phyloP scores from a whole-genome alignment of 1,140 invertebrate species.

The Galleria mellonella region DNA sequence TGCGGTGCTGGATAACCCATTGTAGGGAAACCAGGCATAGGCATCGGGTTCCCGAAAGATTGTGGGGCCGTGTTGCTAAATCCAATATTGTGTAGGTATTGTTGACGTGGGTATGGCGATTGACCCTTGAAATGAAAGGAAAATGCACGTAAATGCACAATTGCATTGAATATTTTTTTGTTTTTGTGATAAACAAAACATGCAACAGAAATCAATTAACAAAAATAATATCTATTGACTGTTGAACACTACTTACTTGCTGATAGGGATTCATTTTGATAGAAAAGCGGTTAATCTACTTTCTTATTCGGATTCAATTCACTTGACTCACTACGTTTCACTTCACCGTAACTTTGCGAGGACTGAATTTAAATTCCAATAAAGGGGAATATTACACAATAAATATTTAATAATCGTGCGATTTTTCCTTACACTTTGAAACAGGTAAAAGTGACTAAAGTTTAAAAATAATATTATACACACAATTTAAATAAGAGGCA shows the following conservation, averaged over 20 bases:
- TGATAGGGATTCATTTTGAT: constrained; percentile 66
- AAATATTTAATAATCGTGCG: no score
- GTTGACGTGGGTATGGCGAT: constrained; percentile 45
- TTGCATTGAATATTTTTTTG: neutral
- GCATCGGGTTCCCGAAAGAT: constrained; percentile 69
- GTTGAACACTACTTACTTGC: constrained; percentile 45
- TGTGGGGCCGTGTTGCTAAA: constrained; percentile 67
- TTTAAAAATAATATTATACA: no score
- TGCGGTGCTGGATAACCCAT: constrained; percentile 53
- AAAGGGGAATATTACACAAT: no score
- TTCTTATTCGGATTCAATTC: neutral
- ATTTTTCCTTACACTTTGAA: no score
- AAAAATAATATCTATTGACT: constrained; percentile 6
- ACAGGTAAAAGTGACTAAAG: no score
- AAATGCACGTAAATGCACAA: constrained; percentile 17
- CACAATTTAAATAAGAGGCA: no score
- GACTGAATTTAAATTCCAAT: no score
- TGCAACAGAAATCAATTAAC: constrained; percentile 11
- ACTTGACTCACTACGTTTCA: no score
- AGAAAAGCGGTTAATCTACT: neutral
- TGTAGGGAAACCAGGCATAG: constrained; percentile 59
- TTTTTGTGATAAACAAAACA: constrained; percentile 30
- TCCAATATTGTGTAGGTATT: constrained; percentile 70
- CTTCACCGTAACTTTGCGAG: no score
- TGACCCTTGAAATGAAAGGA: constrained; percentile 69